Percentiles rank a stretch among this genome's conserved stretches.
These are phyloP conservation scores for Poeciliopsis turrubarensis DNA, from an alignment of 2,113 vertebrate species.

Conservation along the genomic window DNA sequence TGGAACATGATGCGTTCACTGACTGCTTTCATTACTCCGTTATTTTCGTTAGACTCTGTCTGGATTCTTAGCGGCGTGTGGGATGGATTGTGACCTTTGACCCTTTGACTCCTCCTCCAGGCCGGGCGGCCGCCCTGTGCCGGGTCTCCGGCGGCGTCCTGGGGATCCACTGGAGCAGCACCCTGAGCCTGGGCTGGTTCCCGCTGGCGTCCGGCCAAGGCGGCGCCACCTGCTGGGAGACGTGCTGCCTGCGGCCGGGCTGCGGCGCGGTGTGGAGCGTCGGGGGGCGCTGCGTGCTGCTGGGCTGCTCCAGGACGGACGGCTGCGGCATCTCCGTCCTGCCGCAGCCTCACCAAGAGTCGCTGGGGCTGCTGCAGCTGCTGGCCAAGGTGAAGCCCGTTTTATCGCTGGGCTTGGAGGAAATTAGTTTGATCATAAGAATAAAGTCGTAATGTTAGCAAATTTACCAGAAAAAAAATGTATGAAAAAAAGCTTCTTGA, in stretches of 20 bases:
- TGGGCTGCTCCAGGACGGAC: constrained; percentile 55
- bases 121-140: constrained; percentile 69
- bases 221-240: constrained; percentile 77
- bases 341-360: constrained; percentile 71
- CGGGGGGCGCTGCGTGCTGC: constrained; percentile 76
- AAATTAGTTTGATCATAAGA: too few species aligned
- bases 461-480: too few species aligned
- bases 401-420: too few species aligned
- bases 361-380: constrained; percentile 78
- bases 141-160: constrained; percentile 77
- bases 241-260: constrained; percentile 76
- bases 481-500: too few species aligned
- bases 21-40: too few species aligned
- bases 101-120: constrained; percentile 21
- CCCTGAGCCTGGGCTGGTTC: constrained; percentile 74
- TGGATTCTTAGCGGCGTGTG: too few species aligned
- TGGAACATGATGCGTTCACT: too few species aligned
- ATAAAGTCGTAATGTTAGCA: too few species aligned
- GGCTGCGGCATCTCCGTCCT: constrained; percentile 70
- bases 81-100: too few species aligned
- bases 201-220: constrained; percentile 69
- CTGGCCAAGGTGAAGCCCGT: constrained; percentile 58
- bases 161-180: constrained; percentile 79
- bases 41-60: too few species aligned
- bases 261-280: constrained; percentile 80